Base-by-base conservation (phyloP, 2,888 invertebrate genomes). In the Helleia helle region DNA sequence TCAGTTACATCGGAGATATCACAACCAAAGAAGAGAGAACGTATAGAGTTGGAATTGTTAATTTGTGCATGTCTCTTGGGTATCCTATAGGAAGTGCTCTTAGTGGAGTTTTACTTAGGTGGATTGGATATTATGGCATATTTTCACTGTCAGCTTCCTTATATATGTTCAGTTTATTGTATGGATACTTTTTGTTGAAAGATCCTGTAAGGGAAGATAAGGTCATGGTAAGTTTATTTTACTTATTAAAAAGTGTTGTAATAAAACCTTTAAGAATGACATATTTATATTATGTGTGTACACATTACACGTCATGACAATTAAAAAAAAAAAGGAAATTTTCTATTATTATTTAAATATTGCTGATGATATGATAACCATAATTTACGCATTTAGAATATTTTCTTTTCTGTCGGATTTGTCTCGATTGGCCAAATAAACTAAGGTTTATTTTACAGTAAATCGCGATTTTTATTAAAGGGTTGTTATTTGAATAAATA, bases 1-100 rank as follows among this genome's bases (percentile, higher is more conserved):
- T 95, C 72, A 94, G 94, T 70, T 96, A 95, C 65, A 91, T 96
- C 37, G 92, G 92, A 26, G 95, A 96, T 59, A 91, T 95, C 8
- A 94, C 95, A 1, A 90, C 91, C 0, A 87, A 89, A 38, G 91
- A 94, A 62, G 91, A 91, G 38, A 87, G 95, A 51, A 96, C 96
- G 0, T 83, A 93, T 12, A 84, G 96, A 52, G 93, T 96, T 26
- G 95, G 95, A 4, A 89, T 96, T 40, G 91, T 94, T 38, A 96
- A 96, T 68, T 89, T 95, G 12, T 95, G 93, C 69, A 91, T 94
- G 62, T 93, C 95, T 1, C 76, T 96, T 12, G 95, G 96, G 0
- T 91, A 94, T 37, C 95, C 96, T 0, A 87, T 95, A 6, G 96
- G 96, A 0, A 91, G 94, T 76, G 93, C 95, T 0, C 74, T 94